Evolutionary conservation across 2,797 vertebrate species (phyloP).

Genomic region (Acridotheres tristis): DNA sequence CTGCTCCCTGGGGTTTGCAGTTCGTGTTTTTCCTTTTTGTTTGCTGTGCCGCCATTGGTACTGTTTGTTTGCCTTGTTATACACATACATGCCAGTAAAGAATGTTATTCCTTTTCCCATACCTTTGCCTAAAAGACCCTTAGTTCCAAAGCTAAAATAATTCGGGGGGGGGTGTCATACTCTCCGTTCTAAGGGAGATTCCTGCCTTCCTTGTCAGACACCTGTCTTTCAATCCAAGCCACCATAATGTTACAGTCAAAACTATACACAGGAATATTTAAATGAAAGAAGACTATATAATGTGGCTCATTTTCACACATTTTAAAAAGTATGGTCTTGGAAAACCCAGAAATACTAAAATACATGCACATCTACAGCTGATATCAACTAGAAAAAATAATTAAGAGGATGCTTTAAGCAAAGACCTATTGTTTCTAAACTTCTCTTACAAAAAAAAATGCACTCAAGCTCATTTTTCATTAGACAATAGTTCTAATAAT

Average conservation of each 20-base stretch:
- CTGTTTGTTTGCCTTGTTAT: background rate
- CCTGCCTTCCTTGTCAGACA: background rate
- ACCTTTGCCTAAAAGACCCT: background rate
- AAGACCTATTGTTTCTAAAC: background rate
- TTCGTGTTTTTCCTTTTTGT: too few relatives aligned
- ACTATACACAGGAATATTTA: background rate
- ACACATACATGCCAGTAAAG: background rate
- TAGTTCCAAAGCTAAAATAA: background rate
- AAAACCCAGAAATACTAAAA: background rate
- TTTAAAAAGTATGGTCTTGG: background rate
- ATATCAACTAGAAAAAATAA: background rate
- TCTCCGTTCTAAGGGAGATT: background rate
- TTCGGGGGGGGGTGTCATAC: background rate
- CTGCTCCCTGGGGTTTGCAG: accelerated
- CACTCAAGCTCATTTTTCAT: background rate
- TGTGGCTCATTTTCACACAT: background rate
- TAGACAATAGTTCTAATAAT: background rate
- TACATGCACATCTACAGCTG: background rate
- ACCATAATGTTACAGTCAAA: background rate
- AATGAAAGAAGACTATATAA: background rate
- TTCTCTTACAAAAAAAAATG: background rate
- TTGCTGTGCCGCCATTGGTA: background rate
- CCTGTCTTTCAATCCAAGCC: background rate
- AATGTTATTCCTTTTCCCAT: background rate
- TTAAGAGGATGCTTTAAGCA: background rate